Evolutionary conservation across 2,888 invertebrate species (phyloP), one percentile per base, ranked within the genome.

Genomic region (Bruchidius siliquastri): DNA sequence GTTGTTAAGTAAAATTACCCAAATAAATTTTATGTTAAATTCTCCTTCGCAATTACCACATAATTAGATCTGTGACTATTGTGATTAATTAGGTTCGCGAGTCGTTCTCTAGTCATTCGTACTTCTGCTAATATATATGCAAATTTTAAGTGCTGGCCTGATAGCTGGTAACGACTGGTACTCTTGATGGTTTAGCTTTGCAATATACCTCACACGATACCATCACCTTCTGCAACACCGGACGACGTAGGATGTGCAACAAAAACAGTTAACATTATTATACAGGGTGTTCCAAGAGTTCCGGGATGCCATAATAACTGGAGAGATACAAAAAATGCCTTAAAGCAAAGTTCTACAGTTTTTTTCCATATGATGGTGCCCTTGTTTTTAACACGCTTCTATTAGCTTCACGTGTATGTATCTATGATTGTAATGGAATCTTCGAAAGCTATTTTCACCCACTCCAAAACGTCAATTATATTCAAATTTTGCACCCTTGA

Each of bases 11-110:
- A 76, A 80, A 81, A 83, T 81, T 81, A 82, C 81, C 81, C 80
- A 82, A 82, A 83, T 81, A 82, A 80, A 82, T 82, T 82, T 81
- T 79, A 81, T 79, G 81, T 81, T 80, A 81, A 81, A 80, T 80
- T 49, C 80, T 78, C 74, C 76, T 74, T 77, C 76, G 79, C 81
- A 81, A 81, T 82, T 81, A 81, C 80, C 76, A 75, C 78, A 80
- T 82, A 81, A 82, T 81, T 79, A 82, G 81, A 76, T 79, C 79
- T 79, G 72, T 75, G 74, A 77, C 75, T 77, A 80, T 79, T 79
- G 76, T 79, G 78, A 80, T 80, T 79, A 78, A 80, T 80, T 79
- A 76, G 22, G n/a, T 20, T 78, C 74, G 76, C 71, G 72, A 74
- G 6, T 49, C 13, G 49, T 49, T 49, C 49, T 4, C 49, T 75